Conservation (phyloP, 2,797 vertebrate genomes). For the Gymnoscopelus microlampas region DNA sequence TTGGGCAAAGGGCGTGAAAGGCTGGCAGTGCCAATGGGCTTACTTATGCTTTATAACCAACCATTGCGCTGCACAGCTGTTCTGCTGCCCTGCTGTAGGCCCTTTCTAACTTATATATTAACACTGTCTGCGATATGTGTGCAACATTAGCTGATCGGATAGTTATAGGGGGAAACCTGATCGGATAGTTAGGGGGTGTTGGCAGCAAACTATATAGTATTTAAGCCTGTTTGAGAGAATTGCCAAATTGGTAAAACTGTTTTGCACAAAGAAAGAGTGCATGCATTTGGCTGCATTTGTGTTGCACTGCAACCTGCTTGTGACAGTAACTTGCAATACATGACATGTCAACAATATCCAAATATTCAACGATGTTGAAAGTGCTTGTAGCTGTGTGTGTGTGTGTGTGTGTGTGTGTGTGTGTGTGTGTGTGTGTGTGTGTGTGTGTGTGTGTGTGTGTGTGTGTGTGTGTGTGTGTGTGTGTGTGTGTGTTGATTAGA, state of each 20-base stretch:
- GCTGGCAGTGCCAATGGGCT: constrained; percentile 47
- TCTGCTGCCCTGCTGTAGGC: too few relatives aligned
- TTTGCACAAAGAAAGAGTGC: neutral
- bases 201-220: too few relatives aligned
- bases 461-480: neutral
- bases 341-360: too few relatives aligned
- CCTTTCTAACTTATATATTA: too few relatives aligned
- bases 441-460: neutral
- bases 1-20: constrained; percentile 70
- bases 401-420: neutral
- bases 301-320: constrained; percentile 2
- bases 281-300: neutral
- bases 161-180: too few relatives aligned
- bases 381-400: constrained; percentile 10
- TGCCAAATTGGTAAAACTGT: neutral
- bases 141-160: too few relatives aligned
- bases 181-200: too few relatives aligned
- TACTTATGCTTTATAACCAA: too few relatives aligned
- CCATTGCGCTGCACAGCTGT: too few relatives aligned
- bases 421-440: neutral
- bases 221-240: too few relatives aligned
- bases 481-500: neutral
- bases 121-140: too few relatives aligned
- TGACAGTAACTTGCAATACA: neutral
- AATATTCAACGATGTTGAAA: neutral